These are phyloP conservation scores for Oreochromis mossambicus DNA, from an alignment of 2,797 vertebrate species.

Conservation along the genomic window DNA sequence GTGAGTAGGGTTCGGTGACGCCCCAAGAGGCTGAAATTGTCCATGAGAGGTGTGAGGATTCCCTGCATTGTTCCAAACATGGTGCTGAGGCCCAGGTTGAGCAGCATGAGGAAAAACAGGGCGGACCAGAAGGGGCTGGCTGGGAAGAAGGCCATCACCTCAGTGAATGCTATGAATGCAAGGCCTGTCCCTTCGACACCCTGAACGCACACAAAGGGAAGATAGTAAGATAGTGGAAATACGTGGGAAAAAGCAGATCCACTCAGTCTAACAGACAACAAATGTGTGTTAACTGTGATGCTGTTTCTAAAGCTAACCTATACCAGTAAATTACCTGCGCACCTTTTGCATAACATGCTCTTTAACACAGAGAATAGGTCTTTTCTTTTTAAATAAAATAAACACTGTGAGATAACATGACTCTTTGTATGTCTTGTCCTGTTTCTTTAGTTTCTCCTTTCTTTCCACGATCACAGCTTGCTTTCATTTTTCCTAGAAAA, in stretches of 20 bases:
- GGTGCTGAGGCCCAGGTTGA: constrained; percentile 94
- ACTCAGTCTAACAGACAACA: neutral
- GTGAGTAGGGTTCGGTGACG: constrained; percentile 74
- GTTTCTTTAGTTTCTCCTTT: constrained; percentile 46
- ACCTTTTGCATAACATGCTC: neutral
- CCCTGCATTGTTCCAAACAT: constrained; percentile 99
- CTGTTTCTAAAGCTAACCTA: fast-evolving
- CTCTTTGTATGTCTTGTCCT: neutral
- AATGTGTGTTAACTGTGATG: neutral
- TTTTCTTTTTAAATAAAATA: neutral
- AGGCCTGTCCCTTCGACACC: constrained; percentile 94
- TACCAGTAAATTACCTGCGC: neutral
- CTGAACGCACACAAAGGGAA: constrained; percentile 56
- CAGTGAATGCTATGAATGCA: constrained; percentile 97
- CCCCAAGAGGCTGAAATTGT: constrained; percentile 86
- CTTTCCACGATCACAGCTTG: constrained; percentile 36
- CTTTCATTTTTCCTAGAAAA: neutral
- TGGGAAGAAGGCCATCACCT: constrained; percentile 96
- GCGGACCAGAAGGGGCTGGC: constrained; percentile 96
- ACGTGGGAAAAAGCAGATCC: neutral
- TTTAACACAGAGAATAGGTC: neutral
- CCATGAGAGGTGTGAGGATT: constrained; percentile 94
- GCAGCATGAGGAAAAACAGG: constrained; percentile 96
- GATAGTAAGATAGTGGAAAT: neutral
- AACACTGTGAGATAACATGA: neutral